Evolutionary conservation across 2,113 vertebrate genomes (phyloP).

Genomic region (Mesocricetus auratus): DNA sequence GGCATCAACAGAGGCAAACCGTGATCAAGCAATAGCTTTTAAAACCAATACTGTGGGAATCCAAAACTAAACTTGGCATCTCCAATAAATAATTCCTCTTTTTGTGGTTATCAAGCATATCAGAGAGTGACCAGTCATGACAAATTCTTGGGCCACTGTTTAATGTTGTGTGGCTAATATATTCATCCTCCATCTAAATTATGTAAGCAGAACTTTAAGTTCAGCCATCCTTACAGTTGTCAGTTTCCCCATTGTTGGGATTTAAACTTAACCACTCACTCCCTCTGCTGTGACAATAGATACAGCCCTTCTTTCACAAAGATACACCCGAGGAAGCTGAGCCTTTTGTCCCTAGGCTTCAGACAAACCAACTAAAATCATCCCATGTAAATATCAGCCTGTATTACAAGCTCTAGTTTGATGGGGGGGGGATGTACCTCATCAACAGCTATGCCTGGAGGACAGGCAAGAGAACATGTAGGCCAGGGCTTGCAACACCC

Average conservation of each 20-base stretch:
- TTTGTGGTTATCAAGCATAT: background rate
- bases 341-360: background rate
- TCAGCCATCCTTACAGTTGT: background rate
- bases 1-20: too few species aligned
- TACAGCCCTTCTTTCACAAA: background rate
- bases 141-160: background rate
- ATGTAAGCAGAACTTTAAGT: background rate
- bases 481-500: background rate
- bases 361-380: background rate
- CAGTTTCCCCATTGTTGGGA: background rate
- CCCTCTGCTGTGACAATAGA: background rate
- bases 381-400: background rate
- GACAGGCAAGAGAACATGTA: fast-evolving
- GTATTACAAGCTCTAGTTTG: background rate
- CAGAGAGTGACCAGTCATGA: background rate
- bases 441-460: fast-evolving
- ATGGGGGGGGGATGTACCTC: background rate
- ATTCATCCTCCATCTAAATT: background rate
- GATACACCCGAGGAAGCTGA: background rate
- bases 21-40: background rate
- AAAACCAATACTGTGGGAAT: background rate
- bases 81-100: background rate
- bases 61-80: background rate
- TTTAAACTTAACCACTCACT: background rate
- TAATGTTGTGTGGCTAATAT: background rate